Evolutionary conservation across 2,113 vertebrate species (phyloP).

Genomic region (Otis tarda): DNA sequence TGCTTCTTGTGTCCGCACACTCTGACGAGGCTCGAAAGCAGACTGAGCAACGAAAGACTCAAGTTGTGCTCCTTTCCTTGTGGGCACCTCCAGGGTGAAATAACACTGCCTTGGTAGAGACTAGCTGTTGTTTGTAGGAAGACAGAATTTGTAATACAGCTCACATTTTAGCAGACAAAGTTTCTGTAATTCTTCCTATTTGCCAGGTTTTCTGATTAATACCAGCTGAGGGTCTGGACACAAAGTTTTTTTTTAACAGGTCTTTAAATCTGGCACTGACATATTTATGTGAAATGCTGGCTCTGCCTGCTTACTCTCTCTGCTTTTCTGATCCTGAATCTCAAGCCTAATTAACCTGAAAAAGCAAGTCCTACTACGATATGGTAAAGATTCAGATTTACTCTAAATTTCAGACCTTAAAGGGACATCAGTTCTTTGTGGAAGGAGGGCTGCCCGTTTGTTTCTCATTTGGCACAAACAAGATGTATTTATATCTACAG

Average conservation of each 20-base stretch:
- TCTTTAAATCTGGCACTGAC: neutral
- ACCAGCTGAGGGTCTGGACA: neutral
- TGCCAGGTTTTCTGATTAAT: neutral
- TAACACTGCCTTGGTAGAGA: neutral
- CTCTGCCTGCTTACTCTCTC: neutral
- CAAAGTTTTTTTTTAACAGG: neutral
- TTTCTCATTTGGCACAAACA: neutral
- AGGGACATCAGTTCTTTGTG: neutral
- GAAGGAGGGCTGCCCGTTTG: neutral
- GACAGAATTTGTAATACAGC: neutral
- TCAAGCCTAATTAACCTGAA: neutral
- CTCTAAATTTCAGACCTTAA: neutral
- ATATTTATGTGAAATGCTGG: neutral
- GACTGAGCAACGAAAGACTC: neutral
- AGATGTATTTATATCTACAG: neutral
- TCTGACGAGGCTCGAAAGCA: neutral
- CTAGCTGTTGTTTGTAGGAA: neutral
- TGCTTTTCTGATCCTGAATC: neutral
- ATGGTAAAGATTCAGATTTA: neutral
- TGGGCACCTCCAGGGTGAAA: neutral
- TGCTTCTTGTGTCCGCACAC: fast-evolving
- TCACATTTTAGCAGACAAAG: neutral
- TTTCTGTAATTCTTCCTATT: neutral
- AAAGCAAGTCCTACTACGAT: neutral
- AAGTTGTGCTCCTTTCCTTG: neutral